Evolutionary conservation across 2,888 invertebrate species (phyloP).

Genomic region (Notodonta ziczac): DNA sequence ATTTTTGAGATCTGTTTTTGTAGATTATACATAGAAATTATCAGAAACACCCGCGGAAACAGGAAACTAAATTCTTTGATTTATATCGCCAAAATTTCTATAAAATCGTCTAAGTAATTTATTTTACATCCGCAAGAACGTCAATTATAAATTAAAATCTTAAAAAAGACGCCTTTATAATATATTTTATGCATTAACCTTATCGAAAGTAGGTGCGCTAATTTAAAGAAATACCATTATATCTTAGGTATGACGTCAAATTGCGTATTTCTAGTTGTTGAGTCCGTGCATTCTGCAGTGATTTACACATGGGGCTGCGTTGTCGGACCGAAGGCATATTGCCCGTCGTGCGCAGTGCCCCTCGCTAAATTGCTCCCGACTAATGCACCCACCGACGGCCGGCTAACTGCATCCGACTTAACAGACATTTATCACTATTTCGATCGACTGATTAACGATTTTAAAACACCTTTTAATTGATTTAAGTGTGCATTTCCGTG

Average conservation of each 20-base stretch:
- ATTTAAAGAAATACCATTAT: no score
- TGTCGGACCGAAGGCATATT: conserved; percentile 44
- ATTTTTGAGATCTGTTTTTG: no score
- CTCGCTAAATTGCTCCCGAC: conserved; percentile 55
- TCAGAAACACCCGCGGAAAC: no score
- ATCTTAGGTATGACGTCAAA: background rate
- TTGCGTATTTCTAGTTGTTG: background rate
- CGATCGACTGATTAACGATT: conserved; percentile 32
- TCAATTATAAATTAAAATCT: no score
- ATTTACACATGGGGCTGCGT: conserved; percentile 52
- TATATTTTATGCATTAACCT: no score
- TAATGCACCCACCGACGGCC: conserved; percentile 38
- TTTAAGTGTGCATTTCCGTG: conserved; percentile 32
- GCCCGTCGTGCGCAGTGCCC: conserved; percentile 53
- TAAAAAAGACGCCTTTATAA: no score
- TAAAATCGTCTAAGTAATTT: no score
- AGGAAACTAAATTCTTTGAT: no score
- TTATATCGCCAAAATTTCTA: no score
- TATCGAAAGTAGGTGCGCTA: no score
- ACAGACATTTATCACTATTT: conserved; percentile 24
- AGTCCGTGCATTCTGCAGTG: conserved; percentile 39
- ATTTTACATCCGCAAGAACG: no score
- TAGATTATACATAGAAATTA: no score
- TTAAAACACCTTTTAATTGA: conserved; percentile 36
- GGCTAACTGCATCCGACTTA: conserved; percentile 20